Evolutionary conservation across 2,113 vertebrate genomes (phyloP).

Genomic region (Psilopogon haemacephalus): DNA sequence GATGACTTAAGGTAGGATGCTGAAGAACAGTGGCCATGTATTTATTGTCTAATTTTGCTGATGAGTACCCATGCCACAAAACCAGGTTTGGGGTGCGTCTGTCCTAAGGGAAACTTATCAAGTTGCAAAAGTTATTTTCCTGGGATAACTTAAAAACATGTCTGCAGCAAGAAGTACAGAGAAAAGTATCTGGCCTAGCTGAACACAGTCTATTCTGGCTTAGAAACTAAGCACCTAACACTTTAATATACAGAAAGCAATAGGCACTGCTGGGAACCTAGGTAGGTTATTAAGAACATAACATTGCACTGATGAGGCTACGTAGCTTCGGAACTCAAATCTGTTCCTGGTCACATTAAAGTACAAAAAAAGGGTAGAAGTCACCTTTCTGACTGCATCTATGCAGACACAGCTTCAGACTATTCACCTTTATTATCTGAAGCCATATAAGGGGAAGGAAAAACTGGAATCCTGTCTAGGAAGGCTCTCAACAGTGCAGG

Average conservation of each 20-base stretch:
- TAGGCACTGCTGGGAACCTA: neutral
- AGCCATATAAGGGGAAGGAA: neutral
- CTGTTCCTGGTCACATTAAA: accelerated
- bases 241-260: neutral
- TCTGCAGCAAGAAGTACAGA: neutral
- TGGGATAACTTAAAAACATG: neutral
- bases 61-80: neutral
- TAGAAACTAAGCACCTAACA: neutral
- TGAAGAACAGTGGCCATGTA: neutral
- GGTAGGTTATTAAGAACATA: neutral
- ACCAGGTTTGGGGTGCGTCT: neutral
- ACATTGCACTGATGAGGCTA: neutral
- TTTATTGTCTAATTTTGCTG: neutral
- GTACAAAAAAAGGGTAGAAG: neutral
- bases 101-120: neutral
- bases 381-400: neutral
- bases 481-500: neutral
- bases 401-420: neutral
- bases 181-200: neutral
- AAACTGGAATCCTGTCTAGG: neutral
- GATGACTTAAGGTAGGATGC: neutral
- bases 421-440: neutral
- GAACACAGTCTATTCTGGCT: neutral
- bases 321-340: neutral
- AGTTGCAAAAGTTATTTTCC: neutral